Base-by-base conservation (phyloP, 2,888 invertebrate genomes). In the Xanthorhoe designata region DNA sequence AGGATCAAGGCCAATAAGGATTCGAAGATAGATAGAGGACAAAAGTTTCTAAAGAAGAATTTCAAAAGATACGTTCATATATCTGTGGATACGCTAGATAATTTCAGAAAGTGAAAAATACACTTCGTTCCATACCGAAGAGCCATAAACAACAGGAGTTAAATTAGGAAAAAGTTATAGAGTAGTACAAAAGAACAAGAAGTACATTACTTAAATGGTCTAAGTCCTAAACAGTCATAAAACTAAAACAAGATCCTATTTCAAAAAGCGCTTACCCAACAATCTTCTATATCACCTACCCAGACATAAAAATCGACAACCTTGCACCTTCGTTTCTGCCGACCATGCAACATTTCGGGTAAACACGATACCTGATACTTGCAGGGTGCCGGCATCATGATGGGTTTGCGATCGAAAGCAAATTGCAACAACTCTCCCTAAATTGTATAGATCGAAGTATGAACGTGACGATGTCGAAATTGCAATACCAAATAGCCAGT, bases 351-450 rank as follows among this genome's bases (percentile, higher is more conserved):
- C 52, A 68, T 69, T 69, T 68, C 42, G 64, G 65, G 54, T 56
- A 68, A 66, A 59, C 51, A 63, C 55, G 67, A 61, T 61, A 70
- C 29, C 47, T 42, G 55, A 53, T 55, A 49, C 61, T 61, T 47
- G 45, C 51, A 50, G 49, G 66, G 53, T 64, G 61, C 55, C 61
- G 58, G 61, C 59, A 63, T 64, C 75, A 80, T 87, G 87, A 90
- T 90, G 89, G 88, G 86, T 87, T 86, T 86, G 85, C 87, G 86
- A 90, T 90, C 83, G 89, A 86, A 89, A 89, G 85, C 90, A 90
- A 92, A 92, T 90, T 91, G 90, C 84, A 80, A 81, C 73, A 67
- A 59, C 66, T 63, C 18, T 24, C 45, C 62, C 64, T 62, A 64
- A 67, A 59, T 57, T 53, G 59, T 67, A 69, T 66, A 72, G 60